These are phyloP conservation scores for Sebastes ruberrimus DNA, from an alignment of 2,797 vertebrate genomes.

Conservation along the genomic window DNA sequence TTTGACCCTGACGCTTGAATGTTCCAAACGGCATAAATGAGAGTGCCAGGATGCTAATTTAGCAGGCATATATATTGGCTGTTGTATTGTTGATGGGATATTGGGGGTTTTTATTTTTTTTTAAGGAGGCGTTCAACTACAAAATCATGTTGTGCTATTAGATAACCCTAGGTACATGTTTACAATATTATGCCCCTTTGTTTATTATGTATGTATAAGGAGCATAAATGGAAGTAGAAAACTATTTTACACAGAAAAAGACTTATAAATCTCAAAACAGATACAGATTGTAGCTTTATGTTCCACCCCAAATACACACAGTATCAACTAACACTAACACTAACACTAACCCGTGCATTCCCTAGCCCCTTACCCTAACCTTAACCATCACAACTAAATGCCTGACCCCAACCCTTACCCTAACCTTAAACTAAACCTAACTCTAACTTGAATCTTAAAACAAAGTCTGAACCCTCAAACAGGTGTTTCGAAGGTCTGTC, in stretches of 20 bases:
- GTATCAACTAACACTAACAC: too few relatives aligned
- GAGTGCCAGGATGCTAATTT: conserved; percentile 65
- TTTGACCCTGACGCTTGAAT: conserved; percentile 72
- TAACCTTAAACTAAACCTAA: too few relatives aligned
- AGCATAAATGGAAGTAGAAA: not conserved
- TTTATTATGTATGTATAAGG: not conserved
- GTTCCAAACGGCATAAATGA: conserved; percentile 71
- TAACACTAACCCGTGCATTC: too few relatives aligned
- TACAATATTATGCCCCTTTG: not conserved
- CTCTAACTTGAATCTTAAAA: too few relatives aligned
- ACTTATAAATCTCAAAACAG: not conserved
- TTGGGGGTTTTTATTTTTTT: not conserved
- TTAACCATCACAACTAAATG: too few relatives aligned
- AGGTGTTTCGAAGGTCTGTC: too few relatives aligned
- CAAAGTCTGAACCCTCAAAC: too few relatives aligned
- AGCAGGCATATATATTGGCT: conserved; percentile 23
- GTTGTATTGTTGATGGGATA: conserved; percentile 8
- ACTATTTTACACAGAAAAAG: rapidly evolving
- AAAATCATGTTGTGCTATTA: not conserved
- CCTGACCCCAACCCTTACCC: too few relatives aligned
- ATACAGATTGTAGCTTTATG: not conserved
- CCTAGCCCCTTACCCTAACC: too few relatives aligned
- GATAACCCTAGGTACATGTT: not conserved
- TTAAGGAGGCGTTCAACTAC: not conserved
- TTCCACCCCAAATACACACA: not conserved